Conservation (phyloP, 2,797 vertebrate genomes). For the Enteromius mattozi region DNA sequence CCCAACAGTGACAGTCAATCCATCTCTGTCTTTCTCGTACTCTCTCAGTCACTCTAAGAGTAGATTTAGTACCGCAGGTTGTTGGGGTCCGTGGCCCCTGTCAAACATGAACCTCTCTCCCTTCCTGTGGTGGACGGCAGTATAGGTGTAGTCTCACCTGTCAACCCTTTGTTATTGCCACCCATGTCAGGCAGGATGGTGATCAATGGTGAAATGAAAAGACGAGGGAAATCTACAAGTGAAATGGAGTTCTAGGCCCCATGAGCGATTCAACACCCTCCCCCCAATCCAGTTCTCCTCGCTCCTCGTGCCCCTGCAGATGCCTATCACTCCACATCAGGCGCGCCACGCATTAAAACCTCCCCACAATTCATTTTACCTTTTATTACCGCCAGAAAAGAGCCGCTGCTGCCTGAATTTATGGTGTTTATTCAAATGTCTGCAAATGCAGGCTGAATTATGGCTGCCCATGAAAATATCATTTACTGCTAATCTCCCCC, state of each 20-base stretch:
- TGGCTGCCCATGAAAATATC: conserved; percentile 59
- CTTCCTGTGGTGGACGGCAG: conserved; percentile 7
- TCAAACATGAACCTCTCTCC: conserved; percentile 33
- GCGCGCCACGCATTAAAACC: conserved; percentile 50
- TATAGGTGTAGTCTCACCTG: conserved; percentile 38
- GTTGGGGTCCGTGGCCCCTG: conserved; percentile 46
- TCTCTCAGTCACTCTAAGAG: conserved; percentile 9
- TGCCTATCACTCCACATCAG: conserved; percentile 55
- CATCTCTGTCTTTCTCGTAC: conserved; percentile 10
- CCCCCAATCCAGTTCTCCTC: background rate
- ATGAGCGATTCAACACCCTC: conserved; percentile 1
- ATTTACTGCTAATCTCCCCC: conserved; percentile 65
- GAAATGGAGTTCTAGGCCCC: conserved; percentile 32
- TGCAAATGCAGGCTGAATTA: conserved; percentile 62
- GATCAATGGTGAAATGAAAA: conserved; percentile 12
- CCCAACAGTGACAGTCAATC: conserved; percentile 26
- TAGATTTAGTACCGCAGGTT: conserved; percentile 41
- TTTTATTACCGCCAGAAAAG: conserved; percentile 61
- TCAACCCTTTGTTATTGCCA: conserved; percentile 47
- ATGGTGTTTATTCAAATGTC: conserved; percentile 66
- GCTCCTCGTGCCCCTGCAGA: conserved; percentile 40
- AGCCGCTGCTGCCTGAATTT: conserved; percentile 48
- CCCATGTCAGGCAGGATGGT: conserved; percentile 14
- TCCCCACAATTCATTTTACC: conserved; percentile 53
- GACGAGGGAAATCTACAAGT: conserved; percentile 45